Conservation (phyloP, 2,888 invertebrate species). For the Leptinotarsa haldemani region DNA sequence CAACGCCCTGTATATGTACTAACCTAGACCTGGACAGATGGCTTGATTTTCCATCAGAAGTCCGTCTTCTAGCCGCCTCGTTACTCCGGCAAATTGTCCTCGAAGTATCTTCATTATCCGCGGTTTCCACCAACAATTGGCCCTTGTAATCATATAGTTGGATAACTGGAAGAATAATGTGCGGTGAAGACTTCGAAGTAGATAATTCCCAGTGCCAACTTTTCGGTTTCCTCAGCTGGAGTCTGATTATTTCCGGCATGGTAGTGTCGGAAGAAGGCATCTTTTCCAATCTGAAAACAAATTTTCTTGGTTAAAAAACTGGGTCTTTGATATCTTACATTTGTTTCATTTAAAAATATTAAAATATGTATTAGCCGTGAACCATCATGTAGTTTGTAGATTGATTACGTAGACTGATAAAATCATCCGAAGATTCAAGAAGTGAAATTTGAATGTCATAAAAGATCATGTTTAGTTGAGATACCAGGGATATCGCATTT, state of each 20-base stretch:
- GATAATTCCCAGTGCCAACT: conserved; percentile 75
- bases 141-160: conserved; percentile 75
- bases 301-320: background rate
- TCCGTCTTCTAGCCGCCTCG: conserved; percentile 48
- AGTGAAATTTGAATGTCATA: no score
- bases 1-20: background rate
- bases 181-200: conserved; percentile 73
- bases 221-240: conserved; percentile 73
- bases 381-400: no score
- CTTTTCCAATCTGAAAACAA: conserved; percentile 5
- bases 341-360: no score
- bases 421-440: no score
- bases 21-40: background rate
- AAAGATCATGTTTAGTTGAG: no score
- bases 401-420: no score
- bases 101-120: conserved; percentile 69
- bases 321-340: no score
- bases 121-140: conserved; percentile 72
- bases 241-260: conserved; percentile 69
- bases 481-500: no score
- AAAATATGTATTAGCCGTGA: no score
- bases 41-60: conserved; percentile 44
- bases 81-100: conserved; percentile 52
- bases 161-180: conserved; percentile 71
- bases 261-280: conserved; percentile 49